Conservation (phyloP, 2,113 vertebrate genomes). For the Entosphenus tridentatus region DNA sequence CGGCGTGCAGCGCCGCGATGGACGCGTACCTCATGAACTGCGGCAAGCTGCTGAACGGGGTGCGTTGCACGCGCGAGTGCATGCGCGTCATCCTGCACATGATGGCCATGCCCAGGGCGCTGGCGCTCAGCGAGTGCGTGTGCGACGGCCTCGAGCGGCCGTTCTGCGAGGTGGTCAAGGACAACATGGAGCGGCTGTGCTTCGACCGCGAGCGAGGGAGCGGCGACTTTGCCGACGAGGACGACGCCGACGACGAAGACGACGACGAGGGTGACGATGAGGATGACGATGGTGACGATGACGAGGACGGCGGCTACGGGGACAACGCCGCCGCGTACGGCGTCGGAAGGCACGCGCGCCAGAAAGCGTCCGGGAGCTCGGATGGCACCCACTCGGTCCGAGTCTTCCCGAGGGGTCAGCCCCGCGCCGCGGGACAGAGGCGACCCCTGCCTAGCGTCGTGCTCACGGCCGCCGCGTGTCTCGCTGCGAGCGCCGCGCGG, state of each 20-base stretch:
- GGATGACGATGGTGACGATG: not conserved
- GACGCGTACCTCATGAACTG: conserved; percentile 54
- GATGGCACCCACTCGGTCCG: too few relatives aligned
- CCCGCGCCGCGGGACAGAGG: too few relatives aligned
- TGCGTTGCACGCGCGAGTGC: conserved; percentile 60
- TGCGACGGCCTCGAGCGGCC: conserved; percentile 71
- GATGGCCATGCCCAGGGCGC: conserved; percentile 63
- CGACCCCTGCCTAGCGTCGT: too few relatives aligned
- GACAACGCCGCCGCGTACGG: too few relatives aligned
- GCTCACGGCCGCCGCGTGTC: too few relatives aligned
- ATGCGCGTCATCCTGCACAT: conserved; percentile 60
- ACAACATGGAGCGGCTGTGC: conserved; percentile 67
- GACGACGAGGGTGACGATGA: conserved; percentile 29
- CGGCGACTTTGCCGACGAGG: conserved; percentile 35
- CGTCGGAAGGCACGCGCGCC: too few relatives aligned
- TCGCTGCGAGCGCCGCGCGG: too few relatives aligned
- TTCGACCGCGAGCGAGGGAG: conserved; percentile 34
- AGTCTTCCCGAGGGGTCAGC: too few relatives aligned
- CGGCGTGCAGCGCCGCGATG: conserved; percentile 47
- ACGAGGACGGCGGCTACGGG: too few relatives aligned
- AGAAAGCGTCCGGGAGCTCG: too few relatives aligned
- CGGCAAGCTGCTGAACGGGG: conserved; percentile 67
- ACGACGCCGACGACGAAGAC: conserved; percentile 32
- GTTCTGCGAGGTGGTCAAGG: conserved; percentile 80
- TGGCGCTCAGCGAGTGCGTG: conserved; percentile 64